Base-by-base conservation (phyloP, 2,888 invertebrate genomes). In the Micoletzkya japonica region DNA sequence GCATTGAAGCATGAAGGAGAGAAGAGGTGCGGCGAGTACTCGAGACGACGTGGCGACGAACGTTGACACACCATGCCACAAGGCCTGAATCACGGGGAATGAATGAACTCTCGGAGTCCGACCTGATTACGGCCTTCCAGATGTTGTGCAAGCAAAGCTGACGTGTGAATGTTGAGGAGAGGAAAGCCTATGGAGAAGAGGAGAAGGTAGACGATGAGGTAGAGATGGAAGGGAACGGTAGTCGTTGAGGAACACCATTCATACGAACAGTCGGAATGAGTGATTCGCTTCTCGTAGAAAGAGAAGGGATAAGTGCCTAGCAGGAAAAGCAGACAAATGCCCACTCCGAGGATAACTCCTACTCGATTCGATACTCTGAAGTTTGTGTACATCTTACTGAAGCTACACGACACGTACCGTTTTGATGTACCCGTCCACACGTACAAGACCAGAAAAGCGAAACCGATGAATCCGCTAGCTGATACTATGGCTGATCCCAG, bases 131-230 rank as follows among this genome's bases (percentile, higher is more conserved):
- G 30, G 4, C 56, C 56, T 20, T 26, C 66, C 28, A 66, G 10
- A 20, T 56, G 56, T 37, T 52, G 37, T 6, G 68, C 68, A 4
- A 68, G 58, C 3, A 73, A 36, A 3, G 74, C 71, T 26, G 71
- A 71, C 24, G 71, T 56, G 64, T 74, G 74, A 17, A 74, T 73
- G 36, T 73, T 74, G 30, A 73, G 59, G 6, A 74, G 57, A 26
- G 74, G 73, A 37, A 74, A 74, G 30, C 74, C 74, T 24, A 74
- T 58, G 10, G 70, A 70, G 50, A 74, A 74, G 3, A 74, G 69
- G 17, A 74, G 34, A 1, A 71, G 58, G 50, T 74, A 74, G 26
- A 71, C 71, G 17, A 58, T 26, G 10, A 71, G 37, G 52, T 71
- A 74, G 17, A 74, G 61, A 26, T 54, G 61, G 6, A 56, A 49